Conservation (phyloP, 2,797 vertebrate genomes). For the Halcyon leucocephala region DNA sequence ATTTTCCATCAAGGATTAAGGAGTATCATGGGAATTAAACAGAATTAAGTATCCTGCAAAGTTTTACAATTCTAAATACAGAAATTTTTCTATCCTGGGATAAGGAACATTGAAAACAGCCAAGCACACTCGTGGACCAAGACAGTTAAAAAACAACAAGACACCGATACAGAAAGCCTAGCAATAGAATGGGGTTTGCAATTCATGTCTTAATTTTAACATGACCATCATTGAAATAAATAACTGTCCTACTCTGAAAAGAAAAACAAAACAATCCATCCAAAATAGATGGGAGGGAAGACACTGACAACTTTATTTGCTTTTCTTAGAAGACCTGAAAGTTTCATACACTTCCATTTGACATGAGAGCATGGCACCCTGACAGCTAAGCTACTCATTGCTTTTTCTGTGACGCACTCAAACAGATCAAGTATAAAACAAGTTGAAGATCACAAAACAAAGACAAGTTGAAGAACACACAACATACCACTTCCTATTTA, state of each 20-base stretch:
- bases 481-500: not conserved
- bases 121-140: not conserved
- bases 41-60: not conserved
- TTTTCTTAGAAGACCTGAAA: not conserved
- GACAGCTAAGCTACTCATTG: not conserved
- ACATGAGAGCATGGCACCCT: not conserved
- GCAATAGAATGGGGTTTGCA: not conserved
- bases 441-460: not conserved
- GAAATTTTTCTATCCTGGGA: not conserved
- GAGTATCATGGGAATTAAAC: not conserved
- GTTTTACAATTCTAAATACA: not conserved
- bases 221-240: not conserved
- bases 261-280: not conserved
- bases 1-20: not conserved
- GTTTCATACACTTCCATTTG: not conserved
- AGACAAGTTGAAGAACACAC: not conserved
- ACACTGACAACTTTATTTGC: accelerated
- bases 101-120: not conserved
- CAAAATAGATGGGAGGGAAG: not conserved
- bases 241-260: not conserved
- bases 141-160: not conserved
- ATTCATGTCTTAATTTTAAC: not conserved
- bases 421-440: not conserved
- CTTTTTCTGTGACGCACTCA: not conserved
- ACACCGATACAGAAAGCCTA: not conserved